Evolutionary conservation across 2,113 vertebrate species (phyloP).

Genomic region (Neopipo cinnamomea): DNA sequence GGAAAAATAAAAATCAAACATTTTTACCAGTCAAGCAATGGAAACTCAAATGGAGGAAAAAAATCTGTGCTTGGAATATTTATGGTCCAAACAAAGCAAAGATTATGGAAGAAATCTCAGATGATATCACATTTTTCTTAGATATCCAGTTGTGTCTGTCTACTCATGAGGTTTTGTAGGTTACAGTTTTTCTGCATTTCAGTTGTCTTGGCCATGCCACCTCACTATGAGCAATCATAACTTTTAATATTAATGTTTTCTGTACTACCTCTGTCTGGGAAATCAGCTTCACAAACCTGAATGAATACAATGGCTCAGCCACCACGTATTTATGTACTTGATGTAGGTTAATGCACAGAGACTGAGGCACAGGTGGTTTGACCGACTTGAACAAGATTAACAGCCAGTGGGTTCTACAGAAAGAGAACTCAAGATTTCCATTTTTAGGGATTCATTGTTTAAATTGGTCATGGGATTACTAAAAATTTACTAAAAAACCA

Average conservation of each 20-base stretch:
- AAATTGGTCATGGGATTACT: background rate
- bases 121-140: background rate
- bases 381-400: background rate
- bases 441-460: background rate
- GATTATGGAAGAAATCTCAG: background rate
- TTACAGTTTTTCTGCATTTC: accelerated
- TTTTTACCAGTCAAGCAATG: background rate
- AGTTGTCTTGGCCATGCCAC: background rate
- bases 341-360: background rate
- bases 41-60: background rate
- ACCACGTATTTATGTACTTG: background rate
- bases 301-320: background rate
- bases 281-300: background rate
- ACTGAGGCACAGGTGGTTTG: background rate
- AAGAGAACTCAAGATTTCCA: background rate
- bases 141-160: background rate
- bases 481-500: too few relatives aligned
- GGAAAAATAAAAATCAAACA: background rate
- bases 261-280: background rate
- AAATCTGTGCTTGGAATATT: background rate
- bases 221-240: background rate
- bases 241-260: background rate
- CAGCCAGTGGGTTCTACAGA: background rate
- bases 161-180: background rate
- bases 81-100: background rate